Evolutionary conservation across 2,797 vertebrate genomes (phyloP).

Genomic region (Nannoperca australis): DNA sequence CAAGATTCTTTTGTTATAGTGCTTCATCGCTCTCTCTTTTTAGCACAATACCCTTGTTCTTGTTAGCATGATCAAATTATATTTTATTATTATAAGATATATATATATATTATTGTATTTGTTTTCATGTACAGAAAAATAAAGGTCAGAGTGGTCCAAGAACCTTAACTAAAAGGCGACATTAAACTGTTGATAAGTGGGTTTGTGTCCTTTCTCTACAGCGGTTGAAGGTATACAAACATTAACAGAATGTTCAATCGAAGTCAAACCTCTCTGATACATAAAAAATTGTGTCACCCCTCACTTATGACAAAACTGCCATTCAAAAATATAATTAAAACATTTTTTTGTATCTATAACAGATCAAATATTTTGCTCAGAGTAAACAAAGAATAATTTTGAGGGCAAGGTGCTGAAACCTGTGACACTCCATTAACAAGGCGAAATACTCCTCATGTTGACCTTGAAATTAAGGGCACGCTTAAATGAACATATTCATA

Average conservation of each 20-base stretch:
- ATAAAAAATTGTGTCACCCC: too few relatives aligned
- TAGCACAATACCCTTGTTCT: background rate
- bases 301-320: background rate
- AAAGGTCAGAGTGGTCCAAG: background rate
- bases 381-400: background rate
- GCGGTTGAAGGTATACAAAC: background rate
- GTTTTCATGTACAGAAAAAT: background rate
- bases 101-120: too few relatives aligned
- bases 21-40: background rate
- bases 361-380: background rate
- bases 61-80: background rate
- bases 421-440: background rate
- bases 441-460: background rate
- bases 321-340: too few relatives aligned
- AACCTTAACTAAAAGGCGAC: background rate
- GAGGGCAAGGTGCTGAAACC: background rate
- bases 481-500: background rate
- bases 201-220: background rate
- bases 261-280: background rate
- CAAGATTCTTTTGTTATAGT: background rate
- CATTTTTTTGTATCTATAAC: background rate
- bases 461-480: background rate
- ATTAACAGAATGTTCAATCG: background rate
- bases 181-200: background rate
- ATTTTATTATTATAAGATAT: too few relatives aligned